A percentile compares a stretch with the other conserved stretches of the same genome.
These are phyloP conservation scores for Gallinago stenura DNA, from an alignment of 2,797 vertebrate genomes.

Conservation along the genomic window DNA sequence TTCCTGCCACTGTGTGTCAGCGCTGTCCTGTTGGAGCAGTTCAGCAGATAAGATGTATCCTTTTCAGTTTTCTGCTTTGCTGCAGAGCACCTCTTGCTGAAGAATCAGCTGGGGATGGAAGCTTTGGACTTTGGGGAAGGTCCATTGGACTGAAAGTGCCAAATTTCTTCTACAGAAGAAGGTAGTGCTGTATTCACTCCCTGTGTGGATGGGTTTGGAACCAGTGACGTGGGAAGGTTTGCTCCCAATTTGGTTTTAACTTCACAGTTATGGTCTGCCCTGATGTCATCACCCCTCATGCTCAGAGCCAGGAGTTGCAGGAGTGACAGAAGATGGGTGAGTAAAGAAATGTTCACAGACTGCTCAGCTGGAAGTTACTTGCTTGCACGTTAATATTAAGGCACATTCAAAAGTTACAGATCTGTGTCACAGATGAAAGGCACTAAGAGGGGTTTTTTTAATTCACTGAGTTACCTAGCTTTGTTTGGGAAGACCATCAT, in stretches of 20 bases:
- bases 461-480: neutral
- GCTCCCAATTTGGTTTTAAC: neutral
- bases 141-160: neutral
- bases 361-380: neutral
- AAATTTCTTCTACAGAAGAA: neutral
- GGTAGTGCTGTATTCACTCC: neutral
- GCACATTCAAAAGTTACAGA: neutral
- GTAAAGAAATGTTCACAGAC: neutral
- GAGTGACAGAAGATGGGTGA: neutral
- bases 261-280: no score
- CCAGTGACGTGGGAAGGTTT: neutral
- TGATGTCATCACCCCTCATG: no score
- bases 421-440: neutral
- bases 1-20: neutral
- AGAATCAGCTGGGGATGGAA: neutral
- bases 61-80: neutral
- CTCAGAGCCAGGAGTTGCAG: no score
- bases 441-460: neutral
- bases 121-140: neutral
- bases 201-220: neutral
- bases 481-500: neutral
- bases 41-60: fast-evolving
- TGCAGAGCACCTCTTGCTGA: neutral
- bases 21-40: neutral
- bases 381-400: neutral